Evolutionary conservation across 2,888 invertebrate species (phyloP), one percentile per base, ranked within the genome.

Genomic region (Drosophila neonasuta): DNA sequence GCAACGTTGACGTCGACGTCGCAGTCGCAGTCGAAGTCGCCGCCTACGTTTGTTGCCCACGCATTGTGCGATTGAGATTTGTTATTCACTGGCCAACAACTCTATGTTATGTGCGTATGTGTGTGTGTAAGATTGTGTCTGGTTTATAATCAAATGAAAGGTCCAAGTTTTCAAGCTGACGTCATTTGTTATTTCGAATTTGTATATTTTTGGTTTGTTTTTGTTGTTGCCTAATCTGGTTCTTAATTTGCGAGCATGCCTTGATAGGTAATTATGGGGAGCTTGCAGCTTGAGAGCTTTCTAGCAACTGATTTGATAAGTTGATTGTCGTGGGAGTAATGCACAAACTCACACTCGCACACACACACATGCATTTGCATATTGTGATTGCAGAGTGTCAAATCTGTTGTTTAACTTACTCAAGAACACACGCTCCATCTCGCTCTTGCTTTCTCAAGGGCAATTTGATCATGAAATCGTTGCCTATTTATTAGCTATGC

Each of bases 171-270:
- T 58, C 42, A 45, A 17, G 75, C 71, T 75, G 71, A 75, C 75
- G 75, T 75, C 76, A 75, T 74, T 59, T 68, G 71, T 56, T 65
- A 56, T 61, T 74, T 67, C 15, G 17, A 49, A 52, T 68, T 41
- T 46, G 41, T 42, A 34, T 50, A 41, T 36, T 54, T 60, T 56
- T 66, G 49, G 46, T 66, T 36, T 36, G 5, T 36, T 36, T 48
- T 60, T 64, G 24, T 24, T 24, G 24, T 24, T 64, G 64, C 67
- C 67, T 74, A 74, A 78, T 72, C 78, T 77, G 65, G 39, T 64
- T 60, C 65, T 66, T 75, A 73, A 68, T 73, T 73, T 78, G 68
- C 60, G 67, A 67, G 63, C 44, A 56, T 57, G 68, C 64, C 68
- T 75, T 71, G 71, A 66, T 55, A 74, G 70, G 51, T 74, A 66